Evolutionary conservation across 2,113 vertebrate genomes (phyloP).

Genomic region (Fregata magnificens): DNA sequence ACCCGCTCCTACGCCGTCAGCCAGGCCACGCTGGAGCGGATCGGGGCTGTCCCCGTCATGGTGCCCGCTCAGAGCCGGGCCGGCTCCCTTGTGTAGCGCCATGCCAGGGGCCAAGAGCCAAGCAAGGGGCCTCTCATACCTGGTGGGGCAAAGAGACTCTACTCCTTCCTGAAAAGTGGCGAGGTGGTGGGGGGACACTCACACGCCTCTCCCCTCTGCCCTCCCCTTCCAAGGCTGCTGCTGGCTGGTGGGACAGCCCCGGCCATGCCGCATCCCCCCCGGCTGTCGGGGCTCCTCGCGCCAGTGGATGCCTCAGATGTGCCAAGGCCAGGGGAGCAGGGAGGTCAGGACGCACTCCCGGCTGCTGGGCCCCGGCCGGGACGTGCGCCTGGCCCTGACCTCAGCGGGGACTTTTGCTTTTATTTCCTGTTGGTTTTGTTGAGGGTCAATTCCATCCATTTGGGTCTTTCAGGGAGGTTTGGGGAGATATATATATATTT

Average conservation of each 20-base stretch:
- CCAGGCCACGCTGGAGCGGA: slow-evolving; percentile 91
- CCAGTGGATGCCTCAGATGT: slow-evolving; percentile 23
- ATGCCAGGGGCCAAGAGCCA: accelerated
- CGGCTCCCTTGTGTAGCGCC: slow-evolving; percentile 88
- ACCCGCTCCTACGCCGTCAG: slow-evolving; percentile 89
- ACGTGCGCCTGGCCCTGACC: not conserved
- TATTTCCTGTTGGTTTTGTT: not conserved
- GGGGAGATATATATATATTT: not conserved
- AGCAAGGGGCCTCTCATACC: not conserved
- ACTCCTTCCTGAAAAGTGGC: not conserved
- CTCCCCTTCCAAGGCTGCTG: not conserved
- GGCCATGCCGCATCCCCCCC: not conserved
- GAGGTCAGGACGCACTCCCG: not conserved
- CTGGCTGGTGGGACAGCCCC: not conserved
- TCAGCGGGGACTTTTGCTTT: not conserved
- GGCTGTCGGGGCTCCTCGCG: not conserved
- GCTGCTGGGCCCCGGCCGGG: not conserved
- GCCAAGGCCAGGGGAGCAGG: slow-evolving; percentile 60
- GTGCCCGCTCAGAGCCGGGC: slow-evolving; percentile 95
- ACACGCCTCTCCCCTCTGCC: not conserved
- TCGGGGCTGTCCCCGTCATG: slow-evolving; percentile 96
- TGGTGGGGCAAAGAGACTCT: slow-evolving; percentile 1
- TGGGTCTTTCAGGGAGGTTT: slow-evolving; percentile 22
- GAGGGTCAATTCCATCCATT: not conserved
- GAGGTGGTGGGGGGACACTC: not conserved